Base-by-base conservation (phyloP, 2,888 invertebrate species). In the Rotaria magnacalcarata region DNA sequence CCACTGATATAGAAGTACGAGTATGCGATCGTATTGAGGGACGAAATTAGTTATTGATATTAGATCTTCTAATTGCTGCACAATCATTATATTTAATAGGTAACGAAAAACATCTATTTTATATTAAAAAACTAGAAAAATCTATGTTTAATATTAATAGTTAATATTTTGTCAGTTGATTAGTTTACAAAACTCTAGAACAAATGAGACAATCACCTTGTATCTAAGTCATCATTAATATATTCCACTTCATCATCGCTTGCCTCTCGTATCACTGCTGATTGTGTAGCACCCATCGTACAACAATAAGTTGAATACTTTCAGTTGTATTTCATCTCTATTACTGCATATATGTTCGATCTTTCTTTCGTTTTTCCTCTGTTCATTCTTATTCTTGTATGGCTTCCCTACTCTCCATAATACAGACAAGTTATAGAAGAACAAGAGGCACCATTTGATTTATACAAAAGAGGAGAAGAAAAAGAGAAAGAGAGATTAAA, bases 161-260 rank as follows among this genome's bases (percentile, higher is more conserved):
- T 2, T 24, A 56, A 21, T 8, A 67, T 67, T 34, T 67, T 19
- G 19, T 19, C 54, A 54, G 21, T 54, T 7, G 7, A 19, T 54
- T 54, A 54, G 7, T 54, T 54, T 4, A 54, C 21, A 34, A 67
- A 67, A 19, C 14, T 19, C 5, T 67, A 19, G 10, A 27, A 16
- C 34, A 34, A 27, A 67, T 5, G 34, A 67, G 34, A 5, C 2
- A 27, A 67, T 67, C 34, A 67, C 67, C 34, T 34, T 19, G 27
- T 67, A 34, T 67, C 67, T 1, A 34, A 27, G 19, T 67, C 27
- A 16, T 34, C 34, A 34, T 67, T 11, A 27, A 34, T 34, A 19
- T 34, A 67, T 67, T 67, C 67, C 67, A 67, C 34, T 67, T 67
- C 34, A 34, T 67, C 67, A 67, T 67, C 34, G 34, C 67, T 67